Evolutionary conservation across 2,888 invertebrate species (phyloP), one percentile per base, ranked within the genome.

Genomic region (Hipparchia semele): DNA sequence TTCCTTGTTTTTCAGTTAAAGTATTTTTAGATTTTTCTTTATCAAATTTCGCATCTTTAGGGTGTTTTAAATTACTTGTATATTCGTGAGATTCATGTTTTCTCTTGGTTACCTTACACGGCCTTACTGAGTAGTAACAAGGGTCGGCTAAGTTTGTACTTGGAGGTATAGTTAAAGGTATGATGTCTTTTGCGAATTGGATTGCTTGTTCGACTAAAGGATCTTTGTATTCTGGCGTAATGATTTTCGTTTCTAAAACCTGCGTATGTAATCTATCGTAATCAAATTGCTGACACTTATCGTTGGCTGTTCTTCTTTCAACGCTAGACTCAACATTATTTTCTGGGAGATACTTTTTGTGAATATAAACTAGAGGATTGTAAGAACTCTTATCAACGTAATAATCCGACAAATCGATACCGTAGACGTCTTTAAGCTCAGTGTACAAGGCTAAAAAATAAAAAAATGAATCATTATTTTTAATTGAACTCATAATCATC

Each of bases 301-400:
- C 84, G 68, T 60, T 74, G 76, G 73, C 76, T 5, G 8, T 46
- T 45, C 7, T 70, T 56, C 58, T 61, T 9, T 49, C 13, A 12
- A 39, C 3, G 13, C 23, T 10, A 69, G 45, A 33, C 13, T 10
- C 45, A 23, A 67, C 72, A 12, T 68, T 67, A 58, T 49, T 66
- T 67, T 75, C 73, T 54, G 62, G 23, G 8, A 64, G 77, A 77
- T 62, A 86, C 76, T 84, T 91, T 80, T 91, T 92, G 72, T 93
- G 93, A 45, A 90, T 81, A 72, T 86, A 93, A 58, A 89, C 84
- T 49, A 89, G 83, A 2, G 90, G 88, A 78, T 91, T 90, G 68
- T 79, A 84, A 51, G 87, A 87, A 39, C 84, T 83, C 75, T 84
- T 80, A 49, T 79, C 79, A 9, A 76, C 51, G 4, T 75, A 66